Evolutionary conservation across 2,113 vertebrate genomes (phyloP).

Genomic region (Antidorcas marsupialis): DNA sequence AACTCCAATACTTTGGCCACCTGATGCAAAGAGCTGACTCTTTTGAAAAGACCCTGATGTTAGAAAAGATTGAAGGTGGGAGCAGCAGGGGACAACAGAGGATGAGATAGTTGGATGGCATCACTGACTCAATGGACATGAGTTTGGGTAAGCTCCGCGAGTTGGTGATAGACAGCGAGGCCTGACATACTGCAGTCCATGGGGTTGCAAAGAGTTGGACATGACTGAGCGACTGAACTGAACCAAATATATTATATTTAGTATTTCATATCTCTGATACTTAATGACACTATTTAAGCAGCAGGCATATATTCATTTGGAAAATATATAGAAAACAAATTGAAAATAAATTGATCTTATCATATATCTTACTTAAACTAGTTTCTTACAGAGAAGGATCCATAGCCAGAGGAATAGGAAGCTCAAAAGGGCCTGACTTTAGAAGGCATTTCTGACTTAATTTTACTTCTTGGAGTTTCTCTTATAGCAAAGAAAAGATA

Average conservation of each 20-base stretch:
- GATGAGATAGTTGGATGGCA: not conserved
- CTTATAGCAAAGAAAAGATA: not conserved
- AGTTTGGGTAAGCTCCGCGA: not conserved
- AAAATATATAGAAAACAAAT: conserved; percentile 52
- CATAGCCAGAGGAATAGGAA: not conserved
- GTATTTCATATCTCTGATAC: not conserved
- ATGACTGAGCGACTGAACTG: not conserved
- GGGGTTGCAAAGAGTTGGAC: not conserved
- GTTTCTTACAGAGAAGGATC: conserved; percentile 37
- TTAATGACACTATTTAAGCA: conserved; percentile 7
- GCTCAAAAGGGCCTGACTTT: conserved; percentile 35
- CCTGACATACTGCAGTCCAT: not conserved
- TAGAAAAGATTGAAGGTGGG: not conserved
- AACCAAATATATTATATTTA: not conserved
- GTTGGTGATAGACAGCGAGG: not conserved
- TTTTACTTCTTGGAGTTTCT: conserved; percentile 12
- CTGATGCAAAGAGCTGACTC: not conserved
- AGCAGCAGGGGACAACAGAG: not conserved
- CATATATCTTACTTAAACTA: conserved; percentile 29
- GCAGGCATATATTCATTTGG: not conserved
- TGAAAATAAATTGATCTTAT: conserved; percentile 10
- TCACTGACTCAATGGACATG: not conserved
- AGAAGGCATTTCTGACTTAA: not conserved
- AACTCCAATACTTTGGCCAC: not conserved
- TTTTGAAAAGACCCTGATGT: not conserved